phyloP scores from a whole-genome alignment of 2,888 invertebrate genomes.

The Sphaeridia pumilis region DNA sequence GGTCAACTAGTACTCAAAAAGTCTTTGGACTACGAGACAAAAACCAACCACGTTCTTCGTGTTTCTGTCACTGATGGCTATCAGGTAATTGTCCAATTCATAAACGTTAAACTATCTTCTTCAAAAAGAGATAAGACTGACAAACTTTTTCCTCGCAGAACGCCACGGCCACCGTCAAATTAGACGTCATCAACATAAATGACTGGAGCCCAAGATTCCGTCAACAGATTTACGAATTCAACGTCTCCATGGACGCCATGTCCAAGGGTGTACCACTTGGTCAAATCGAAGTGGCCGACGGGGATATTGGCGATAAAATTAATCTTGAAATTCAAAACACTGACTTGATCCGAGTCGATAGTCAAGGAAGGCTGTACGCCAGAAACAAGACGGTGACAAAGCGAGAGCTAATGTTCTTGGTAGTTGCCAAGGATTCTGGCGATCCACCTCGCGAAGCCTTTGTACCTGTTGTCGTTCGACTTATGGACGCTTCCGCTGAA shows the following conservation, averaged over 20 bases:
- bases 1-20: constrained; percentile 67
- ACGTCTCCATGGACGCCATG: constrained; percentile 35
- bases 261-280: constrained; percentile 43
- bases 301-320: constrained; percentile 64
- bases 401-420: constrained; percentile 46
- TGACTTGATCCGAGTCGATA: constrained; percentile 28
- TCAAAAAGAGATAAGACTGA: too few relatives aligned
- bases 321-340: constrained; percentile 44
- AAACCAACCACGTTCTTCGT: constrained; percentile 55
- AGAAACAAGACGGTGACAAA: constrained; percentile 30
- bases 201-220: constrained; percentile 89
- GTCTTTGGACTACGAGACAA: constrained; percentile 65
- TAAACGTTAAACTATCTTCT: not conserved
- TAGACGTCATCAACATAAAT: constrained; percentile 73
- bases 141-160: constrained; percentile 58
- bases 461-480: constrained; percentile 31
- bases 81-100: constrained; percentile 45
- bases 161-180: constrained; percentile 67
- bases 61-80: constrained; percentile 70
- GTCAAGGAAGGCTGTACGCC: constrained; percentile 28
- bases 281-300: constrained; percentile 73
- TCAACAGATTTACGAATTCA: constrained; percentile 74
- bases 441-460: constrained; percentile 50
- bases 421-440: constrained; percentile 73
- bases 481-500: constrained; percentile 22